These are phyloP conservation scores for Aythya baeri DNA, from an alignment of 2,113 vertebrate species.

Conservation along the genomic window DNA sequence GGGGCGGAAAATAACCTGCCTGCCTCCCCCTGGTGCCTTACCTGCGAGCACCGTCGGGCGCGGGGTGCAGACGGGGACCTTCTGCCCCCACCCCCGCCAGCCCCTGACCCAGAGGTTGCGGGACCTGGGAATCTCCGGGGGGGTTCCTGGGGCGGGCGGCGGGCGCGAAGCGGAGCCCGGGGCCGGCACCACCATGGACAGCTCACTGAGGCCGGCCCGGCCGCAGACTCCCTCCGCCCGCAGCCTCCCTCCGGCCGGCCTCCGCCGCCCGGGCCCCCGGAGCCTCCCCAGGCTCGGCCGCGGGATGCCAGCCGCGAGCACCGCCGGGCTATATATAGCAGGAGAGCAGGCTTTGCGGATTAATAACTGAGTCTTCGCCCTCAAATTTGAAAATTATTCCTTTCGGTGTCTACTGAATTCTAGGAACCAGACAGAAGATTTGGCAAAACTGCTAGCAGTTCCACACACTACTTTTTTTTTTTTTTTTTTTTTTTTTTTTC, in stretches of 20 bases:
- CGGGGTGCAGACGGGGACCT: neutral
- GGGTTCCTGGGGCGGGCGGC: neutral
- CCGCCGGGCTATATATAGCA: neutral
- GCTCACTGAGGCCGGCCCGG: conserved; percentile 61
- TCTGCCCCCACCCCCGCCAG: too few relatives aligned
- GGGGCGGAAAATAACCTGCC: neutral
- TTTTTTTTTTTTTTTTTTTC: neutral
- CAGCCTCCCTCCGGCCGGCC: neutral
- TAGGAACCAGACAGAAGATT: conserved; percentile 29
- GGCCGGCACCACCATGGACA: conserved; percentile 76
- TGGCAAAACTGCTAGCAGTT: neutral
- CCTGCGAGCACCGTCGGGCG: too few relatives aligned
- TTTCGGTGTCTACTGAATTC: conserved; percentile 19
- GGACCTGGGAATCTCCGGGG: too few relatives aligned
- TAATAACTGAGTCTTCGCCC: neutral
- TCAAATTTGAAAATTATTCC: neutral
- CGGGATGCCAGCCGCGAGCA: neutral
- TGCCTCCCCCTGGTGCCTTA: fast-evolving
- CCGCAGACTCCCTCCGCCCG: neutral
- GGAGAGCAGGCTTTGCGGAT: neutral
- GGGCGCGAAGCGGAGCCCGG: too few relatives aligned
- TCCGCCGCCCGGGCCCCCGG: neutral
- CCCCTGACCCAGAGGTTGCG: too few relatives aligned
- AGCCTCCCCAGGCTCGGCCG: neutral
- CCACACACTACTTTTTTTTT: neutral